Evolutionary conservation across 2,797 vertebrate genomes (phyloP), one percentile per base, ranked within the genome.

Genomic region (Picus viridis): DNA sequence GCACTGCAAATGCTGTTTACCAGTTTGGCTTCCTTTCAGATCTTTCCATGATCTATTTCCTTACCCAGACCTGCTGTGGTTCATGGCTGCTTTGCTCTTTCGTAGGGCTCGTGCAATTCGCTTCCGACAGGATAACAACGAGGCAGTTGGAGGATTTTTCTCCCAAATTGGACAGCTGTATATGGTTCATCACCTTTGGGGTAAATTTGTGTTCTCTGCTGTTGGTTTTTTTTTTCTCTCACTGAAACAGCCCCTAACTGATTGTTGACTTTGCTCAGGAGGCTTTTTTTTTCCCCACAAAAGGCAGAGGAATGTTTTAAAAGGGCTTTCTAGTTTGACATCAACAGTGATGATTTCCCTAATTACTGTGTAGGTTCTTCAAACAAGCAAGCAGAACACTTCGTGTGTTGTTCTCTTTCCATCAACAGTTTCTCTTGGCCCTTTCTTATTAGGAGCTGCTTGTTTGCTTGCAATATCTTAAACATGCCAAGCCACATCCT

Each of bases 141-240:
- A 99, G 96, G 99, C 99, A 0, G 99, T 99, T 27, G 99, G 99
- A 92, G 99, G 99, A 5, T 99, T 99, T 97, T 99, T 99, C 98
- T 99, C 99, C 47, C 99, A 99, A 95, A 99, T 99, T 24, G 99
- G 99, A 43, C 98, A 98, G 94, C 98, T 99, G 13, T 99, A 99
- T 34, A 99, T 99, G 98, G 99, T 99, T 84, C 99, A 99, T 96
- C 99, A 99, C 92, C 98, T 99, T 36, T 99, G 99, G 99, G 99
- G 99, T 99, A 97, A 86, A 89, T 70, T 43, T 80, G n/a, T 57
- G 1, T 43, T 71, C 56, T 69, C 41, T 84, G 53, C 49, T 51
- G 23, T 6, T 76, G 4, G 13, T 26, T 24, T 62, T 62, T 17
- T 39, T n/a, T 49, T 20, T 39, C 11, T 6, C 54, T 73, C 41